These are phyloP conservation scores for Agonopterix arenella DNA, from an alignment of 2,888 invertebrate species.

Conservation along the genomic window DNA sequence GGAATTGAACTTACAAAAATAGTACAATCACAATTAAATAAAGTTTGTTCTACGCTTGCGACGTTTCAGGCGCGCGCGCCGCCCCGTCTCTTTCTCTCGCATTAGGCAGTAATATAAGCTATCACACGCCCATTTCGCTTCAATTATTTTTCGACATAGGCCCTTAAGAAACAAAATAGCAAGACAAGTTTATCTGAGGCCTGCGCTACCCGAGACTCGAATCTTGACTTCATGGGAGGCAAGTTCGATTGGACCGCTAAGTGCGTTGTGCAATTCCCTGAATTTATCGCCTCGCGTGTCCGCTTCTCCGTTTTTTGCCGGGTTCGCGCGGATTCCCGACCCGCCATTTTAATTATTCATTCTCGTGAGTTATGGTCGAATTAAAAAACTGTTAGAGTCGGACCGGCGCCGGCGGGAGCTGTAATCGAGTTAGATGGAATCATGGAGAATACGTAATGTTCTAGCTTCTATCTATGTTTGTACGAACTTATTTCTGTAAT, in stretches of 20 bases:
- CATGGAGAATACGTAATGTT: conserved; percentile 68
- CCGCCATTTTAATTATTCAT: conserved; percentile 76
- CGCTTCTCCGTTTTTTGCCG: conserved; percentile 57
- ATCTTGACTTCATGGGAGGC: conserved; percentile 31
- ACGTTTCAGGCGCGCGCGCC: too few species aligned
- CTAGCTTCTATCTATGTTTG: neutral
- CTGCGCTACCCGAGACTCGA: conserved; percentile 16
- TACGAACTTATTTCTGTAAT: too few species aligned
- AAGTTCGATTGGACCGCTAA: conserved; percentile 43
- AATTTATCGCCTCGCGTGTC: conserved; percentile 60
- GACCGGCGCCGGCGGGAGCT: conserved; percentile 63
- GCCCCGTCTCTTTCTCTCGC: too few species aligned
- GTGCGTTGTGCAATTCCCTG: conserved; percentile 66
- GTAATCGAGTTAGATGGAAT: conserved; percentile 71
- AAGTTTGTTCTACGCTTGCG: too few species aligned
- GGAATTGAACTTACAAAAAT: too few species aligned
- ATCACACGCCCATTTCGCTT: too few species aligned
- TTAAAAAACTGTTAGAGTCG: conserved; percentile 78
- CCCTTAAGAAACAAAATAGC: too few species aligned
- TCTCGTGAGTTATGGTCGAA: conserved; percentile 76
- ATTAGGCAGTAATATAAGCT: too few species aligned
- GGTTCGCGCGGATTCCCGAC: conserved; percentile 57
- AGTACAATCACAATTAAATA: too few species aligned
- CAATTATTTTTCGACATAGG: too few species aligned
- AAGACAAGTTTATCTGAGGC: too few species aligned